A percentile compares a stretch with the other conserved stretches of the same genome.
These are phyloP conservation scores for Emesis russula DNA, from an alignment of 2,888 invertebrate species.

Conservation along the genomic window DNA sequence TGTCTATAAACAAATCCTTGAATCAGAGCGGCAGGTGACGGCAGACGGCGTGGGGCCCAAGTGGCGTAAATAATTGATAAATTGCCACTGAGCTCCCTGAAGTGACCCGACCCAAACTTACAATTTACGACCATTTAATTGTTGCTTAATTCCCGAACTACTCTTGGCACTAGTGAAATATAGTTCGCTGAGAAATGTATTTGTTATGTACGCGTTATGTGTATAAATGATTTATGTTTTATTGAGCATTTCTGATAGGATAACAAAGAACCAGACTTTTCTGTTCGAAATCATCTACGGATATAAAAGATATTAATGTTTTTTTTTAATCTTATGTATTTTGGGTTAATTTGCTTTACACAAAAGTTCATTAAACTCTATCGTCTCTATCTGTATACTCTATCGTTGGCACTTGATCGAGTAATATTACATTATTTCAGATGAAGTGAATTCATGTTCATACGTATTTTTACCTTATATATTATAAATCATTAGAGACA, in stretches of 20 bases:
- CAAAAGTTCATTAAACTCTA: too few relatives aligned
- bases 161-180: conserved; percentile 93
- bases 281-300: too few relatives aligned
- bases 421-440: too few relatives aligned
- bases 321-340: too few relatives aligned
- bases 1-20: conserved; percentile 91
- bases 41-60: conserved; percentile 91
- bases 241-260: neutral
- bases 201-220: conserved; percentile 1
- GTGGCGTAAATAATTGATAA: conserved; percentile 96
- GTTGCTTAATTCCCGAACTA: conserved; percentile 95
- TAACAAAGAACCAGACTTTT: neutral
- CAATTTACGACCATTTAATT: conserved; percentile 95
- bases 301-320: too few relatives aligned
- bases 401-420: too few relatives aligned
- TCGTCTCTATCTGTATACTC: too few relatives aligned
- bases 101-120: conserved; percentile 94
- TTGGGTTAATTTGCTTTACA: too few relatives aligned
- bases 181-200: conserved; percentile 89
- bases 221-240: conserved; percentile 12
- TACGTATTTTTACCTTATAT: too few relatives aligned
- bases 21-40: conserved; percentile 90
- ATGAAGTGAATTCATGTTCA: too few relatives aligned
- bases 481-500: too few relatives aligned
- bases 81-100: conserved; percentile 94